A percentile compares a stretch with the other conserved stretches of the same genome.
phyloP scores from a whole-genome alignment of 2,888 invertebrate species.

The Stramonita haemastoma region DNA sequence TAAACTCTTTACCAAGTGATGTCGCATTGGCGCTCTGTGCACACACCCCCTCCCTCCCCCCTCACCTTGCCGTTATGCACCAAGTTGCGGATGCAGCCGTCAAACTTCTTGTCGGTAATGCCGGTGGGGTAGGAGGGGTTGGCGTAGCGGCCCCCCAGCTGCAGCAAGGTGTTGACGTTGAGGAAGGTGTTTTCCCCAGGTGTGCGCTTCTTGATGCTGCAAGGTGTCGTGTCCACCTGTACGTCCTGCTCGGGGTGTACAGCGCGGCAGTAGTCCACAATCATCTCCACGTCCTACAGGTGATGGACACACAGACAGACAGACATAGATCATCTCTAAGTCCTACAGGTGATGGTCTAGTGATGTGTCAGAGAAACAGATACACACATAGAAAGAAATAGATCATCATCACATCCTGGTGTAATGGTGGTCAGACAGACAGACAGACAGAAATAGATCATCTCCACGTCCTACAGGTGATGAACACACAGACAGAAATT shows the following conservation, averaged over 20 bases:
- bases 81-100: slow-evolving; percentile 96
- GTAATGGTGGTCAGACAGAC: slow-evolving; percentile 94
- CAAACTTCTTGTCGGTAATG: slow-evolving; percentile 85
- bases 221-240: slow-evolving; percentile 92
- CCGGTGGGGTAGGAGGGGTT: slow-evolving; percentile 46
- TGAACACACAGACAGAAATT: neutral
- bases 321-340: neutral
- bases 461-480: slow-evolving; percentile 89
- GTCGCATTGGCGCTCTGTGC: too few relatives aligned
- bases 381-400: neutral
- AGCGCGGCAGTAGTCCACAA: slow-evolving; percentile 94
- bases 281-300: slow-evolving; percentile 87
- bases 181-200: slow-evolving; percentile 97
- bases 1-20: too few relatives aligned
- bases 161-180: slow-evolving; percentile 95
- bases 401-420: neutral
- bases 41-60: too few relatives aligned
- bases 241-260: slow-evolving; percentile 88
- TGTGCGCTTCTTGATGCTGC: slow-evolving; percentile 92
- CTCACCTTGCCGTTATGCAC: slow-evolving; percentile 89
- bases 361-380: neutral
- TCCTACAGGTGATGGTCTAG: too few relatives aligned
- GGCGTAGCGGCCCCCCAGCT: slow-evolving; percentile 87
- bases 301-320: neutral
- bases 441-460: too few relatives aligned